Conservation (phyloP, 2,797 vertebrate genomes). For the Squalus acanthias region DNA sequence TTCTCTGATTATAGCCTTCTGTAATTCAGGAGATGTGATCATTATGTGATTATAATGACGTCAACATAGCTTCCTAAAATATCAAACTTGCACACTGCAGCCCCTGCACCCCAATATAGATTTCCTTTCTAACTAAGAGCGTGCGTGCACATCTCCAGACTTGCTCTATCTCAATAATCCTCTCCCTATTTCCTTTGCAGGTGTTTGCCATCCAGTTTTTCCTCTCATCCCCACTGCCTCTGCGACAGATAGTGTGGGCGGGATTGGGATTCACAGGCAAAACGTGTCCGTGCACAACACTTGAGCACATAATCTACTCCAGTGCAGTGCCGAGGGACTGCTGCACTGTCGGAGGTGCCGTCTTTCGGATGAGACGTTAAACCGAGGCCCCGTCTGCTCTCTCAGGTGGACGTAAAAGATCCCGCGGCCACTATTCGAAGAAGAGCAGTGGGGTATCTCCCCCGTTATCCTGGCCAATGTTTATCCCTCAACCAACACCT, state of each 20-base stretch:
- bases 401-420: neutral
- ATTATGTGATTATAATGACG: neutral
- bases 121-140: neutral
- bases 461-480: neutral
- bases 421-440: neutral
- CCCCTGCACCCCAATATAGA: neutral
- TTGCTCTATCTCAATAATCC: neutral
- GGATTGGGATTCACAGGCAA: neutral
- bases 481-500: neutral
- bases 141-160: neutral
- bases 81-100: neutral
- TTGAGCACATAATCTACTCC: neutral
- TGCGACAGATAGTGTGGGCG: neutral
- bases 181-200: neutral
- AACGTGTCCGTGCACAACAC: neutral
- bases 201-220: neutral
- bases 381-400: neutral
- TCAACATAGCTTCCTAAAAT: neutral
- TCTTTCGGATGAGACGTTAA: neutral
- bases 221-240: neutral
- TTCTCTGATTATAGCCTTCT: neutral
- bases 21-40: neutral
- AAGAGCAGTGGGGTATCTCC: neutral
- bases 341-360: neutral
- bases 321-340: neutral